Base-by-base conservation (phyloP, 2,797 vertebrate genomes). In the Limosa lapponica region DNA sequence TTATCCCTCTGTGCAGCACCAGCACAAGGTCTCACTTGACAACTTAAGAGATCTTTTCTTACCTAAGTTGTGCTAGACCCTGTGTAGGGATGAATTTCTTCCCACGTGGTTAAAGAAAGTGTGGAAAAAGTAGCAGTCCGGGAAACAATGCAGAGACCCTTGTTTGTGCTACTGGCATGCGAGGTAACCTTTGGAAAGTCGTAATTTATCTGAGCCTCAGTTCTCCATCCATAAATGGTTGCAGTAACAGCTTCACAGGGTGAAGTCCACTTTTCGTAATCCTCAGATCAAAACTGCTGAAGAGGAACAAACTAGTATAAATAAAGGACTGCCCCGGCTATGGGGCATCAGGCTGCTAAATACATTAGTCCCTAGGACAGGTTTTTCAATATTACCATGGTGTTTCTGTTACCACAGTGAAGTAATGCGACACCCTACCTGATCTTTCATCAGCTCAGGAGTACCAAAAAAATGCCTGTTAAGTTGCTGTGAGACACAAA, bases 241-340 rank as follows among this genome's bases (percentile, higher is more conserved):
- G 66, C 11, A 67, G 70, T 73, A 87, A 89, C 85, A 65, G 65
- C 57, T 74, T 78, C 94, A 84, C 67, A 82, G 81, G 66, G 64
- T 59, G 44, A 95, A 95, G 90, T 90, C 83, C 86, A 39, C 62
- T 87, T 94, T 94, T 89, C 16, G 0, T 82, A 95, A 97, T 64
- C 37, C 83, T 77, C 55, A 8, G 3, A 57, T 48, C 57, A 88
- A 79, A 92, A 91, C 16, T 27, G 77, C 94, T 92, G 88, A 94
- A 82, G 55, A 93, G 52, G 44, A 88, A 78, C 75, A 94, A 96
- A 84, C 55, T 34, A 73, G 37, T 46, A 75, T 62, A 91, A 96
- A 96, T 59, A 95, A 87, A 87, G 48, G 23, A 46, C 51, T 59
- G 62, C 25, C 49, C 34, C 4, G 3, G 66, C 52, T 32, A 59